Percentiles rank a stretch among this genome's conserved stretches.
Conservation (phyloP, 2,113 vertebrate species). For the Lepus europaeus region DNA sequence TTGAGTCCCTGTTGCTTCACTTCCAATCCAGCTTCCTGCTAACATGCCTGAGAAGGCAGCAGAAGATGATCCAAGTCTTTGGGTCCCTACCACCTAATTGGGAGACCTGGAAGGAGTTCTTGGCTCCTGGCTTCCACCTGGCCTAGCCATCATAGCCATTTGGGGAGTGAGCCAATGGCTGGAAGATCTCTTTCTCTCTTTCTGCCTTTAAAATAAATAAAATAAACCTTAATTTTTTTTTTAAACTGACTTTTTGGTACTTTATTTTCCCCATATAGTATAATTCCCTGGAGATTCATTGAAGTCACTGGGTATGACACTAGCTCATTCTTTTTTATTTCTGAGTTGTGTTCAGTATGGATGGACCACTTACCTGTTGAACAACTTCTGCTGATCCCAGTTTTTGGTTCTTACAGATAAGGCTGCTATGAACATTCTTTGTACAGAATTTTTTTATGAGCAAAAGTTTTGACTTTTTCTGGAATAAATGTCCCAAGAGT, state of each 20-base stretch:
- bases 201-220: too few relatives aligned
- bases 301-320: background rate
- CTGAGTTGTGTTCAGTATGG: background rate
- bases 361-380: background rate
- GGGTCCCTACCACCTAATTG: too few relatives aligned
- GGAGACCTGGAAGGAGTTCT: too few relatives aligned
- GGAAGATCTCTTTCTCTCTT: too few relatives aligned
- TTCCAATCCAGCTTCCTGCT: too few relatives aligned
- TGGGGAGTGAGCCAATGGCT: too few relatives aligned
- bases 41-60: too few relatives aligned
- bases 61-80: too few relatives aligned
- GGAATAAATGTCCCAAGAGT: background rate
- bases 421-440: background rate
- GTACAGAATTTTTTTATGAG: background rate
- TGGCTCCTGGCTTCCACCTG: too few relatives aligned
- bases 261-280: background rate
- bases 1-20: too few relatives aligned
- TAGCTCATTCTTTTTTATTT: background rate
- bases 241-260: background rate
- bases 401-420: background rate
- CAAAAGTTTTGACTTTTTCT: background rate
- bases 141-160: too few relatives aligned
- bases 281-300: background rate
- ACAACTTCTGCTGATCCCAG: background rate
- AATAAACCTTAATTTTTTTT: too few relatives aligned